Evolutionary conservation across 2,113 vertebrate genomes (phyloP).

Genomic region (Campylomormyrus numenius): DNA sequence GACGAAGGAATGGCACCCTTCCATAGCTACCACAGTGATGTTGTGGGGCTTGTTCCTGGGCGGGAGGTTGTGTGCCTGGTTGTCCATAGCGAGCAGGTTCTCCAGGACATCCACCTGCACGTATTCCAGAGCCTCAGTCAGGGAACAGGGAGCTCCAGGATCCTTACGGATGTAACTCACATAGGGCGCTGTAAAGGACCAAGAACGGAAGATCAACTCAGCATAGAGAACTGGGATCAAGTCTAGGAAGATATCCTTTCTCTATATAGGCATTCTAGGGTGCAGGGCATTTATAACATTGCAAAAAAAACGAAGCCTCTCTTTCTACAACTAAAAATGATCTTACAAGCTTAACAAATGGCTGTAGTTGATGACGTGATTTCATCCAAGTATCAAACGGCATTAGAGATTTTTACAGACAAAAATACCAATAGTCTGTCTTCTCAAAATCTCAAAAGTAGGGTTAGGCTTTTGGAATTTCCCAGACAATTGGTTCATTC

Average conservation of each 20-base stretch:
- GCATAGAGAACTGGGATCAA: background rate
- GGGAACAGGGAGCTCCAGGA: constrained; percentile 78
- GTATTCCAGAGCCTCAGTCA: constrained; percentile 92
- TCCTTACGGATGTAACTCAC: constrained; percentile 93
- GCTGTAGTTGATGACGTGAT: background rate
- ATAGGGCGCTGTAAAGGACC: constrained; percentile 72
- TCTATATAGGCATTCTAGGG: background rate
- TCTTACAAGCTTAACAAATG: background rate
- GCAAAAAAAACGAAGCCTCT: background rate
- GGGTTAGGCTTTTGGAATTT: background rate
- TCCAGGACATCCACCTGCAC: constrained; percentile 87
- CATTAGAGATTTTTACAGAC: background rate
- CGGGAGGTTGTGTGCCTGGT: constrained; percentile 42
- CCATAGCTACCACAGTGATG: constrained; percentile 88
- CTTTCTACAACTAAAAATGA: background rate
- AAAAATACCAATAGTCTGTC: background rate
- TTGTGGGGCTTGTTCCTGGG: constrained; percentile 80
- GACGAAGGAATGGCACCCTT: constrained; percentile 96
- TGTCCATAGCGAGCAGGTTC: constrained; percentile 75
- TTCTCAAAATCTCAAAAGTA: background rate
- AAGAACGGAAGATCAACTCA: background rate
- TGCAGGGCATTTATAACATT: background rate
- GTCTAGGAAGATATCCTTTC: background rate
- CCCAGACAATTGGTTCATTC: background rate
- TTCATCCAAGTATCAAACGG: background rate